Evolutionary conservation across 2,888 invertebrate genomes (phyloP), one percentile per base, ranked within the genome.

Genomic region (Apamea anceps): DNA sequence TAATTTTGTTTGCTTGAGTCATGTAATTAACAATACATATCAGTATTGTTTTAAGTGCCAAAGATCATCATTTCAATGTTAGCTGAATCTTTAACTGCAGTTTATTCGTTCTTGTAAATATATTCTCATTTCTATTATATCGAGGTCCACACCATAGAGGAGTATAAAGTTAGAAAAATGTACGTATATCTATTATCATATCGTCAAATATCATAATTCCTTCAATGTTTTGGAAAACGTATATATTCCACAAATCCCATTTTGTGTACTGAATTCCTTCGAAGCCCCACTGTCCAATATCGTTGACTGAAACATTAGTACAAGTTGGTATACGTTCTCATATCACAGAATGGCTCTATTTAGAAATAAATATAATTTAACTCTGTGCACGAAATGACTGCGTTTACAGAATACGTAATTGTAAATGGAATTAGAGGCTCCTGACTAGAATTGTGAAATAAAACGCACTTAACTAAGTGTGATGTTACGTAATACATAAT

Each of bases 291-390:
- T 78, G 78, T 75, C 67, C 72, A 79, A 78, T 79, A 78, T 79
- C 73, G 79, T 84, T 72, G 89, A 90, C 91, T 91, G 90, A 91
- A 81, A 82, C 32, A 85, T 84, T 65, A 90, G 90, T 90, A 91
- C 91, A 91, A 91, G 82, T 87, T 85, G 74, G 88, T 91, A 91
- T 91, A 91, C 91, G 91, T 85, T 79, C 81, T 91, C 91, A 91
- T 91, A 91, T 91, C 91, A 91, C 82, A 75, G 79, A 78, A 84
- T 86, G 87, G 75, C 79, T 86, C 79, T 85, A 81, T 81, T 51
- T 83, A 84, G 65, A 77, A 62, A 73, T 78, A 75, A 74, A 77
- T 72, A 63, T 79, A 75, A 72, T 48, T 67, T 48, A 51, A 75
- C 81, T 82, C 71, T 85, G 81, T 84, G 60, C 87, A 80, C 80